Percentiles rank a stretch among this genome's conserved stretches.
phyloP scores from a whole-genome alignment of 2,113 vertebrate species.

The Gobius niger region DNA sequence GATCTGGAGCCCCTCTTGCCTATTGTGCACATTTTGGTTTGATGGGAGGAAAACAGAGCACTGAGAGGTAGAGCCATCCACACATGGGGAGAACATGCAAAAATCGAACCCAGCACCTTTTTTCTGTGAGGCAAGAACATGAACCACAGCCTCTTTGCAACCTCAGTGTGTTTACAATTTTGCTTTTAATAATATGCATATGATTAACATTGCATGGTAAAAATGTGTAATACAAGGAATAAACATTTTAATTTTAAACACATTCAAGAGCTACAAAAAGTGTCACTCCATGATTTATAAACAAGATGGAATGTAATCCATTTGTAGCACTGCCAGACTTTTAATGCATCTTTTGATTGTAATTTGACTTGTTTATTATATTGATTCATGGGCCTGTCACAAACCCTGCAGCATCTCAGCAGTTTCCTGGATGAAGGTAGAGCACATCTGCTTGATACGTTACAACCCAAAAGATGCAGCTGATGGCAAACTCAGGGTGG shows the following conservation, averaged over 20 bases:
- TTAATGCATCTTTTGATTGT: conserved; percentile 16
- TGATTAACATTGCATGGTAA: too few relatives aligned
- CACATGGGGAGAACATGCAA: too few relatives aligned
- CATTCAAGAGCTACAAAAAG: neutral
- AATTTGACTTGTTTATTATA: conserved; percentile 21
- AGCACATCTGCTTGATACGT: conserved; percentile 64
- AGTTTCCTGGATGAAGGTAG: conserved; percentile 45
- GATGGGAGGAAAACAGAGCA: too few relatives aligned
- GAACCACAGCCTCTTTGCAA: too few relatives aligned
- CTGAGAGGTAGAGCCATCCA: too few relatives aligned
- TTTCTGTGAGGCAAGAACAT: too few relatives aligned
- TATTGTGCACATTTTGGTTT: too few relatives aligned
- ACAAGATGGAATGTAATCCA: neutral
- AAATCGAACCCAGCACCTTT: too few relatives aligned
- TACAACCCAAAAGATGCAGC: conserved; percentile 37
- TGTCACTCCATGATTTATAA: conserved; percentile 1
- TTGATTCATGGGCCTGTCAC: conserved; percentile 38
- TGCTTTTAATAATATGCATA: too few relatives aligned
- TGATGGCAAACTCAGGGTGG: conserved; percentile 57
- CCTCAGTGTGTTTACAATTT: too few relatives aligned
- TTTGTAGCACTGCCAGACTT: neutral
- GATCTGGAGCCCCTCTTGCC: too few relatives aligned
- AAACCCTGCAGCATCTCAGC: conserved; percentile 29
- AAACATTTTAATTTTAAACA: neutral
- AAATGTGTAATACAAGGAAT: neutral